phyloP scores from a whole-genome alignment of 1,140 invertebrate genomes.

The Cydia splendana region DNA sequence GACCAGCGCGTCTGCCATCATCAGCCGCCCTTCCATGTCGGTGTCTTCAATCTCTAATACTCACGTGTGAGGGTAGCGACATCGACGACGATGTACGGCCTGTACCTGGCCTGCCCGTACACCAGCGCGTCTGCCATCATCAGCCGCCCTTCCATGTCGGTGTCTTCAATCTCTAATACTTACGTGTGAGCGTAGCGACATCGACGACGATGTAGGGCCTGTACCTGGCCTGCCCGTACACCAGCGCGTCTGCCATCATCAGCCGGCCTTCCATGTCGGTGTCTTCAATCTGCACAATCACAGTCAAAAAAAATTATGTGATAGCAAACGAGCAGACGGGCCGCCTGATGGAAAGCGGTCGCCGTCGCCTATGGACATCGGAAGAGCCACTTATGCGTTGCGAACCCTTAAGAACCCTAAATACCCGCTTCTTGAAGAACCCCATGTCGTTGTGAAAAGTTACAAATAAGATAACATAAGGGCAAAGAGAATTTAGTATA shows the following conservation, averaged over 20 bases:
- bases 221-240: constrained; percentile 85
- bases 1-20: constrained; percentile 93
- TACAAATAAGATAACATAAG: no score
- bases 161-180: constrained; percentile 94
- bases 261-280: constrained; percentile 95
- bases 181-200: constrained; percentile 84
- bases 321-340: no score
- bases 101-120: constrained; percentile 84
- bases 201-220: constrained; percentile 84
- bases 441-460: no score
- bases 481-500: no score
- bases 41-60: constrained; percentile 96
- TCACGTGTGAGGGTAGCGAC: constrained; percentile 84
- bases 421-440: no score
- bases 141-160: constrained; percentile 94
- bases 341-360: no score
- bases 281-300: constrained; percentile 88
- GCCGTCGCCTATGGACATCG: no score
- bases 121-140: constrained; percentile 93
- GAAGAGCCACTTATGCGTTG: no score
- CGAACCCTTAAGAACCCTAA: no score
- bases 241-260: constrained; percentile 93
- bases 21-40: constrained; percentile 93
- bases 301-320: no score
- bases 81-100: constrained; percentile 83